Base-by-base conservation (phyloP, 2,797 vertebrate genomes). In the Salmo trutta region DNA sequence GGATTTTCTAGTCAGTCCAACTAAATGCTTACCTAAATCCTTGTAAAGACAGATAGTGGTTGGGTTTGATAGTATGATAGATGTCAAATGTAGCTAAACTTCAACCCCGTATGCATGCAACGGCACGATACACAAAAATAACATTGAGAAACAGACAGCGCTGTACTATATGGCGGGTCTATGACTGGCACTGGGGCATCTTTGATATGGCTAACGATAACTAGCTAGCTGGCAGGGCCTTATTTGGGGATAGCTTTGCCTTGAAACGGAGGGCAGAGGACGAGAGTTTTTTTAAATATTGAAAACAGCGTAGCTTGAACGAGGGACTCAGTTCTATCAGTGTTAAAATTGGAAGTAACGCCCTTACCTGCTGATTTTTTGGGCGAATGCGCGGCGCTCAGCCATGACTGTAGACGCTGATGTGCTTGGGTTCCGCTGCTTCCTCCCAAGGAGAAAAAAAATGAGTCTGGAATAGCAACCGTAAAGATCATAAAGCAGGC, bases 361-460 rank as follows among this genome's bases (percentile, higher is more conserved):
- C 70, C 51, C 83, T 92, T 97, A 99, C 97, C 97, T 97, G 96
- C 97, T 99, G 88, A 98, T 99, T 94, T 98, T 98, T 87, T 98
- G 97, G 56, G 97, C 97, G 91, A 99, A 99, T 91, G 97, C 97
- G 92, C 97, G 96, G 93, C 97, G 97, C 94, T 98, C 97, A 86
- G 97, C 97, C 97, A 99, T 99, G 93, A 94, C 96, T 94, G 94
- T 83, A 85, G 89, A 92, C 91, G 91, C 94, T 89, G 89, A 83
- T 90, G 89, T 89, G 89, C 29, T 54, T 56, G 19, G 81, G 88
- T 90, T 92, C 88, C 88, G 85, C 88, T 86, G 80, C 87, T 84
- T 84, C 12, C 41, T 47, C 41, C 41, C 41, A 47, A 47, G 83
- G 89, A 82, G 88, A 88, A 79, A n/a, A 79, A n/a, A 90, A 12